A percentile compares a stretch with the other conserved stretches of the same genome.
These are phyloP conservation scores for Drosophila quadrilineata DNA, from an alignment of 1,140 invertebrate species.

Conservation along the genomic window DNA sequence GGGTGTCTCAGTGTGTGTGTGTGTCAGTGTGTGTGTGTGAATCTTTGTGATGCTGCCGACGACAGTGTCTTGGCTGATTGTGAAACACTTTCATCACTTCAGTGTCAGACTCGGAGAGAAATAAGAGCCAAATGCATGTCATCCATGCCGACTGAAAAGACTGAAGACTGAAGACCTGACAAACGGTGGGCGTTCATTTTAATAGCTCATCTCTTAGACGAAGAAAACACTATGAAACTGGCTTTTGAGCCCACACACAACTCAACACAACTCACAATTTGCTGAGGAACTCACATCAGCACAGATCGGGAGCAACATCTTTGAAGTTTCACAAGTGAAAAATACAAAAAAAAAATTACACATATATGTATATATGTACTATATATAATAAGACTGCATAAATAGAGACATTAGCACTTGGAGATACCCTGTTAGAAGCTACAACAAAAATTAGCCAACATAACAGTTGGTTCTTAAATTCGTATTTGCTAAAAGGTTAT, in stretches of 20 bases:
- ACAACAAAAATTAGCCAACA: too few relatives aligned
- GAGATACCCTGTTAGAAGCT: too few relatives aligned
- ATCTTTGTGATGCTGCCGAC: conserved; percentile 62
- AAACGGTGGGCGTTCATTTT: conserved; percentile 73
- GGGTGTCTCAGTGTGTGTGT: conserved; percentile 26
- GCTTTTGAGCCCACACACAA: conserved; percentile 64
- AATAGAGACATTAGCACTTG: neutral
- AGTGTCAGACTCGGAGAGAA: conserved; percentile 39
- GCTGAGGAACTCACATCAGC: too few relatives aligned
- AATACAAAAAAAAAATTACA: conserved; percentile 4
- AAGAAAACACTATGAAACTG: conserved; percentile 25
- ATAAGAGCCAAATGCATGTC: conserved; percentile 61
- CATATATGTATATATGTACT: too few relatives aligned
- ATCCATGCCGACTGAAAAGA: conserved; percentile 46
- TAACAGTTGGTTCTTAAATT: too few relatives aligned
- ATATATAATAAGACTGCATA: neutral
- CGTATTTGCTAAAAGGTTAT: too few relatives aligned
- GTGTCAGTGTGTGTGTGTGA: neutral
- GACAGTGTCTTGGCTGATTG: conserved; percentile 63
- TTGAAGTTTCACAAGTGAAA: conserved; percentile 33
- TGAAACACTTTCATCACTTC: conserved; percentile 77
- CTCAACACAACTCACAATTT: too few relatives aligned
- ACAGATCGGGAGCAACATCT: conserved; percentile 5
- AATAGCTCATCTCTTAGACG: conserved; percentile 54
- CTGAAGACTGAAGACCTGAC: conserved; percentile 25